These are phyloP conservation scores for Charadrius vociferus DNA, from an alignment of 2,113 vertebrate genomes.

Conservation along the genomic window DNA sequence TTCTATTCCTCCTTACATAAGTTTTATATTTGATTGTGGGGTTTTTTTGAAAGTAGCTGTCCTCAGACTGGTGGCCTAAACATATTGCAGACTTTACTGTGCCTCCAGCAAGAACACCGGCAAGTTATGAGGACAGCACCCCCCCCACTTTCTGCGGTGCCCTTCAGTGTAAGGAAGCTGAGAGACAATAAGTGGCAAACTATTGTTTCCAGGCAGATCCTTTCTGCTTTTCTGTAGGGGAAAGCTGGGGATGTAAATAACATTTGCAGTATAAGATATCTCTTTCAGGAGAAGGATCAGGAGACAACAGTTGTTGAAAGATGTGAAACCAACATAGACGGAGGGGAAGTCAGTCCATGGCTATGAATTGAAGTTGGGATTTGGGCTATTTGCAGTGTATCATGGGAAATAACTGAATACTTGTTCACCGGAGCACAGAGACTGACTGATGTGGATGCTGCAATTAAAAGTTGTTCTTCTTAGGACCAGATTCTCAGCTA, in stretches of 20 bases:
- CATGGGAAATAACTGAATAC: not conserved
- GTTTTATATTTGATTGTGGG: not conserved
- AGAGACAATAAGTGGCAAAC: not conserved
- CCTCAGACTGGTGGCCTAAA: not conserved
- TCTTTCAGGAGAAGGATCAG: not conserved
- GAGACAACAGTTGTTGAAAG: not conserved
- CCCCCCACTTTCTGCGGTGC: not conserved
- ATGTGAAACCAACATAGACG: rapidly evolving
- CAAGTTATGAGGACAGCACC: not conserved
- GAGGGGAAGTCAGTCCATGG: not conserved
- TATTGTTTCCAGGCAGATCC: not conserved
- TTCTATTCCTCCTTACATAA: not conserved
- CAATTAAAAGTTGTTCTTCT: not conserved
- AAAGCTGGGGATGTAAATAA: not conserved
- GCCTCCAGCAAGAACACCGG: not conserved
- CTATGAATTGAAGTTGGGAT: not conserved
- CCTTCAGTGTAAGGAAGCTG: not conserved
- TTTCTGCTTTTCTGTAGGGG: not conserved
- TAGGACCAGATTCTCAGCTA: not conserved
- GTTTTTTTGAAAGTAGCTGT: not conserved
- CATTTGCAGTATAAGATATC: not conserved
- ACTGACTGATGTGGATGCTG: not conserved
- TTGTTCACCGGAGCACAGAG: not conserved
- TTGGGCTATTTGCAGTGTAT: not conserved
- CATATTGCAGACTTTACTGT: not conserved